Base-by-base conservation (phyloP, 1,140 invertebrate genomes). In the Zelostemma sp. region DNA sequence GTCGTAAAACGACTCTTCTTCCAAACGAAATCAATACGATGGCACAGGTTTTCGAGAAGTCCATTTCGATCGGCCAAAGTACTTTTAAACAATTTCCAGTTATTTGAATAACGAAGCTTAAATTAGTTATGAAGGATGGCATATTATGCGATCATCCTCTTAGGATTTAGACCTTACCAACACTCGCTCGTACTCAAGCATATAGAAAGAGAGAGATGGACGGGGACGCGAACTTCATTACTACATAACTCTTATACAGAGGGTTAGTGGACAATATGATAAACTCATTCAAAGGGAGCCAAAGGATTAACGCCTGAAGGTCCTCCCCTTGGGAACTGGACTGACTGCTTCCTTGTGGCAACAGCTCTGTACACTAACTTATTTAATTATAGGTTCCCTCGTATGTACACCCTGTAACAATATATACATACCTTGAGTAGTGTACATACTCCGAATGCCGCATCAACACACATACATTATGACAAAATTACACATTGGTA, bases 261-360 rank as follows among this genome's bases (percentile, higher is more conserved):
- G 61, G 56, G 58, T 60, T 70, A 65, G 47, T 57, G 68, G 56
- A 70, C 67, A 70, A 70, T 70, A 70, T 70, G 67, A 70, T 70
- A 69, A 69, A 69, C 60, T 69, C 56, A 64, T 69, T 69, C 67
- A 69, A 69, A 69, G 67, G 67, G 56, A 69, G 60, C 60, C 51
- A 56, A 69, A 69, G 67, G 66, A 68, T 68, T 59, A 68, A 63
- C 66, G 59, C 66, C 66, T 68, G 55, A 63, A 68, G 66, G 48
- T 55, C 54, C 47, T 59, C 62, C 66, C 66, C 61, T 58, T 55
- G 66, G 66, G 65, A 68, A 60, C 60, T 64, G 45, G 18, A 59
- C 59, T 55, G 45, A 21, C 60, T 15, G 66, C 28, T 60, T 69
- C 50, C 60, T 69, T 51, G 45, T 53, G 60, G 25, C 56, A 21